Percentiles rank a stretch among this genome's conserved stretches.
phyloP scores from a whole-genome alignment of 2,113 vertebrate species.

The Poecile atricapillus region DNA sequence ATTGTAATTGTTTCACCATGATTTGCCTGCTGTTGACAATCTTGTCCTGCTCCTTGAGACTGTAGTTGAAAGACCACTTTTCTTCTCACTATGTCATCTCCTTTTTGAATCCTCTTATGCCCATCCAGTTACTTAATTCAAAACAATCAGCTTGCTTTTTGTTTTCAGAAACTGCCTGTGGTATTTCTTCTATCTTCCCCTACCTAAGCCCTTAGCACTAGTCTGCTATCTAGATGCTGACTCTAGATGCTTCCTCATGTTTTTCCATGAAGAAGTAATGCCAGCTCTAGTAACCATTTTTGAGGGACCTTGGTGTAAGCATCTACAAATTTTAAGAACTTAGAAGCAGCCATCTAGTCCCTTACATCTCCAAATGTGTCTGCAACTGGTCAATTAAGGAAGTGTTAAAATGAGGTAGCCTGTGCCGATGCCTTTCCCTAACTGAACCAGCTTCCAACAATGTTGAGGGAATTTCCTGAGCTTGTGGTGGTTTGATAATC shows the following conservation, averaged over 20 bases:
- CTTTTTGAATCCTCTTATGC: not conserved
- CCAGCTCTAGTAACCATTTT: not conserved
- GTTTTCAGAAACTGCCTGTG: not conserved
- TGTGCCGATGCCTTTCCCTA: not conserved
- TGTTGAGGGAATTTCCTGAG: not conserved
- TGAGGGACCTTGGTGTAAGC: not conserved
- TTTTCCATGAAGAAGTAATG: not conserved
- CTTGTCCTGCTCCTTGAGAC: not conserved
- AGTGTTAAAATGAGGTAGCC: not conserved
- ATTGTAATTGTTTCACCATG: accelerated
- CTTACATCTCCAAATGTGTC: not conserved
- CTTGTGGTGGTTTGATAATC: not conserved
- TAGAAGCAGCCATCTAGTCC: not conserved
- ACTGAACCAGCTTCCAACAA: not conserved
- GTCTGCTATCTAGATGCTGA: not conserved
- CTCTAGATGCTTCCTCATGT: not conserved
- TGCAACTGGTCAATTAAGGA: not conserved
- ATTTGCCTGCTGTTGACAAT: not conserved
- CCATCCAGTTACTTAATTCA: not conserved
- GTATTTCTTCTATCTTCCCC: not conserved
- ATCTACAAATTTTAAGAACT: not conserved
- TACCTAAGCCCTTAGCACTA: not conserved
- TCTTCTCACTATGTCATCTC: not conserved
- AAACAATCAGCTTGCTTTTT: not conserved
- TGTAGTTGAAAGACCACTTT: not conserved